Evolutionary conservation across 1,140 invertebrate species (phyloP).

Genomic region (Agrypnia vestita): DNA sequence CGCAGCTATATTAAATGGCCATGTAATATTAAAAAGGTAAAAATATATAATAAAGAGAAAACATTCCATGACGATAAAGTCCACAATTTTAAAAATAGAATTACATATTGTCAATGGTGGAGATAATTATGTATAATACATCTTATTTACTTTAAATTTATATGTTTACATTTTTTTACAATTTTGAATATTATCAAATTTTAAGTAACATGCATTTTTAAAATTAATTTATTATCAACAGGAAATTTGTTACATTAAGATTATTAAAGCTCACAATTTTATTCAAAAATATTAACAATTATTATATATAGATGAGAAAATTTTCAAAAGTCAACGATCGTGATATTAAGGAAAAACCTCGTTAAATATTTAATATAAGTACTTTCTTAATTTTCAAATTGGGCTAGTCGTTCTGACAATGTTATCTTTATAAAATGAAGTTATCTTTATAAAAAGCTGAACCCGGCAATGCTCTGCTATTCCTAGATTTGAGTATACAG

Average conservation of each 20-base stretch:
- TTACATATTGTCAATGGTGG: not conserved
- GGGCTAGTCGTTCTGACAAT: too few species aligned
- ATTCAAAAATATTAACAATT: not conserved
- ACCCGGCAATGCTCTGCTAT: too few species aligned
- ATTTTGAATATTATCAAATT: not conserved
- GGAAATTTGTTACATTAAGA: not conserved
- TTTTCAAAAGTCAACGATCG: not conserved
- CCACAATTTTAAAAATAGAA: not conserved
- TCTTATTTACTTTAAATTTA: not conserved
- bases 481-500: too few species aligned
- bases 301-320: not conserved
- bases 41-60: not conserved
- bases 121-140: not conserved
- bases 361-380: not conserved
- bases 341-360: not conserved
- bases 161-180: not conserved
- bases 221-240: not conserved
- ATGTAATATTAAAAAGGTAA: too few species aligned
- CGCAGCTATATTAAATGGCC: too few species aligned
- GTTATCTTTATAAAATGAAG: not conserved
- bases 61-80: not conserved
- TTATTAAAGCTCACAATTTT: conserved; percentile 11
- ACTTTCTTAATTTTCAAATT: too few species aligned
- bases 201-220: not conserved
- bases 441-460: not conserved